These are phyloP conservation scores for Chiroxiphia lanceolata DNA, from an alignment of 2,797 vertebrate genomes.

Conservation along the genomic window DNA sequence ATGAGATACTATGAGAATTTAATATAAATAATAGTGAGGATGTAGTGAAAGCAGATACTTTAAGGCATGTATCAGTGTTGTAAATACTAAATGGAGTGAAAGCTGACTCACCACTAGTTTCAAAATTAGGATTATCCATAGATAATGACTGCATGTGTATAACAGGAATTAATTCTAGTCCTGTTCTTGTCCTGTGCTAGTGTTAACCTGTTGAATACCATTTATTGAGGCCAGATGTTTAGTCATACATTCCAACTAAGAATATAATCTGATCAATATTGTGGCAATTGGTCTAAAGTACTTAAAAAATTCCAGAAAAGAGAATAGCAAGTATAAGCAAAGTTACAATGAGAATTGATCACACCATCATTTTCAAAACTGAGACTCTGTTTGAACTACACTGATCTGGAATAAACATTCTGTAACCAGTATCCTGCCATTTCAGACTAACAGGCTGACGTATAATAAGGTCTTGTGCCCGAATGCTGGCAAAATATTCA, in stretches of 20 bases:
- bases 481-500: background rate
- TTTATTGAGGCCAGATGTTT: background rate
- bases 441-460: background rate
- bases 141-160: background rate
- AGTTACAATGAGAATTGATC: background rate
- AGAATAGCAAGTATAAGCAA: background rate
- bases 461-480: background rate
- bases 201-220: background rate
- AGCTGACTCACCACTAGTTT: background rate
- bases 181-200: background rate
- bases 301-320: background rate
- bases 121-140: background rate
- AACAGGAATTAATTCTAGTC: background rate
- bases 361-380: background rate
- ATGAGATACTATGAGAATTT: background rate
- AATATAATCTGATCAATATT: background rate
- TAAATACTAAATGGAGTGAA: background rate
- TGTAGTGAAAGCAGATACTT: background rate
- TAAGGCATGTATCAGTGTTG: background rate
- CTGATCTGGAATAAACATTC: background rate
- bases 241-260: background rate
- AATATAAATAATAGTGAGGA: background rate
- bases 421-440: background rate
- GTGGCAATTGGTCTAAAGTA: background rate
- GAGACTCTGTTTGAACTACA: background rate